These are phyloP conservation scores for Tetanocera ferruginea DNA, from an alignment of 2,888 invertebrate species.

Conservation along the genomic window DNA sequence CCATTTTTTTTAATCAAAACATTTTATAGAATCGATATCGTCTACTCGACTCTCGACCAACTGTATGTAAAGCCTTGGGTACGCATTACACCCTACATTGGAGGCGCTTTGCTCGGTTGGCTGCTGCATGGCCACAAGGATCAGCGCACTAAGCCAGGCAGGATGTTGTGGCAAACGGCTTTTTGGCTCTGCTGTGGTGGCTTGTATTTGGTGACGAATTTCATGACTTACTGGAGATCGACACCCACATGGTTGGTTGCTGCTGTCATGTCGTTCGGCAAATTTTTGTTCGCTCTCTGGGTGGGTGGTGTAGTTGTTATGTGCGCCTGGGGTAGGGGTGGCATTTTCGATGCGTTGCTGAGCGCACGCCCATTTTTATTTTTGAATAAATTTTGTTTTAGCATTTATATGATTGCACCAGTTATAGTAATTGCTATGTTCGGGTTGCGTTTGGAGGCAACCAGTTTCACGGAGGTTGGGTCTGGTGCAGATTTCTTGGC, in stretches of 20 bases:
- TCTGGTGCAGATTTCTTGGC: constrained; percentile 56
- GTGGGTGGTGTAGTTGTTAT: constrained; percentile 57
- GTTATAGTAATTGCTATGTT: constrained; percentile 55
- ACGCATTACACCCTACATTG: constrained; percentile 60
- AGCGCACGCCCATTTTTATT: constrained; percentile 56
- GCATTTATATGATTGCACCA: constrained; percentile 63
- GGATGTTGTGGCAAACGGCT: constrained; percentile 36
- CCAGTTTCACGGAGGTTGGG: constrained; percentile 57
- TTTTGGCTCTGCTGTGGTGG: constrained; percentile 56
- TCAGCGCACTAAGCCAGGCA: constrained; percentile 1
- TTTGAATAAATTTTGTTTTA: constrained; percentile 61
- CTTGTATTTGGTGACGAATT: constrained; percentile 56
- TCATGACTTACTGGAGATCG: constrained; percentile 62
- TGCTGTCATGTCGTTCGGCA: constrained; percentile 61
- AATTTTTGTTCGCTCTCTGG: constrained; percentile 58
- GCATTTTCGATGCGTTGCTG: constrained; percentile 52
- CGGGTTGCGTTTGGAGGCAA: constrained; percentile 56
- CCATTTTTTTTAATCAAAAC: background rate
- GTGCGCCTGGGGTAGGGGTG: constrained; percentile 59
- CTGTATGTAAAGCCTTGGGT: constrained; percentile 62
- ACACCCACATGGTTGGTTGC: constrained; percentile 58
- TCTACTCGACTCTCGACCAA: constrained; percentile 57
- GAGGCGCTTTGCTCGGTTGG: constrained; percentile 60
- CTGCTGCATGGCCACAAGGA: constrained; percentile 49
- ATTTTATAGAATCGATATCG: constrained; percentile 56